Percentiles rank a stretch among this genome's conserved stretches.
Evolutionary conservation across 2,113 vertebrate genomes (phyloP).

Genomic region (Percina caprodes): DNA sequence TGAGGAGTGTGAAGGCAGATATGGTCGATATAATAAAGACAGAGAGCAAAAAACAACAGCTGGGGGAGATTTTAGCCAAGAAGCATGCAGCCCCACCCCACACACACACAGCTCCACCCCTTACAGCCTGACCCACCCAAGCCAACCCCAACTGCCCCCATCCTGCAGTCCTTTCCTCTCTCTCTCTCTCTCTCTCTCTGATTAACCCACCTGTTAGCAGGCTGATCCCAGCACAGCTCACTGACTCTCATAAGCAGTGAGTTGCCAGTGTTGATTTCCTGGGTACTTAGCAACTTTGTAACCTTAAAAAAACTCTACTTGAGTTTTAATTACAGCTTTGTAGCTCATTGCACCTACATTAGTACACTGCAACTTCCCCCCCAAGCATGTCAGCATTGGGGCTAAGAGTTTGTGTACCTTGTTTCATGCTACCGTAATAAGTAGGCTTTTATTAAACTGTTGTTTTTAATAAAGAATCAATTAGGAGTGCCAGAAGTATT

Average conservation of each 20-base stretch:
- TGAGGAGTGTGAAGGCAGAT: slow-evolving; percentile 19
- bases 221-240: slow-evolving; percentile 37
- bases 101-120: slow-evolving; percentile 35
- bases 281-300: slow-evolving; percentile 31
- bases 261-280: slow-evolving; percentile 31
- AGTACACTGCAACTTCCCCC: neutral
- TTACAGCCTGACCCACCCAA: slow-evolving; percentile 39
- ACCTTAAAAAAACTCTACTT: neutral
- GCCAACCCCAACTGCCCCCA: slow-evolving; percentile 34
- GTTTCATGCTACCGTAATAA: neutral
- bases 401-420: neutral
- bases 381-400: too few relatives aligned
- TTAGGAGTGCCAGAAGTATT: neutral
- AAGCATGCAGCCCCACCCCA: slow-evolving; percentile 34
- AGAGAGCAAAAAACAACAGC: slow-evolving; percentile 69
- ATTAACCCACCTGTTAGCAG: slow-evolving; percentile 62
- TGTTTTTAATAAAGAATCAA: neutral
- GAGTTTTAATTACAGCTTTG: neutral
- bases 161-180: slow-evolving; percentile 10
- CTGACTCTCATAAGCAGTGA: slow-evolving; percentile 12
- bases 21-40: slow-evolving; percentile 25
- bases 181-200: slow-evolving; percentile 4
- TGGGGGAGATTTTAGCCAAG: slow-evolving; percentile 60
- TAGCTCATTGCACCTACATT: neutral
- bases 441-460: neutral